Percentiles rank a stretch among this genome's conserved stretches.
phyloP scores from a whole-genome alignment of 1,140 invertebrate genomes.

The Macrosteles quadrilineatus region DNA sequence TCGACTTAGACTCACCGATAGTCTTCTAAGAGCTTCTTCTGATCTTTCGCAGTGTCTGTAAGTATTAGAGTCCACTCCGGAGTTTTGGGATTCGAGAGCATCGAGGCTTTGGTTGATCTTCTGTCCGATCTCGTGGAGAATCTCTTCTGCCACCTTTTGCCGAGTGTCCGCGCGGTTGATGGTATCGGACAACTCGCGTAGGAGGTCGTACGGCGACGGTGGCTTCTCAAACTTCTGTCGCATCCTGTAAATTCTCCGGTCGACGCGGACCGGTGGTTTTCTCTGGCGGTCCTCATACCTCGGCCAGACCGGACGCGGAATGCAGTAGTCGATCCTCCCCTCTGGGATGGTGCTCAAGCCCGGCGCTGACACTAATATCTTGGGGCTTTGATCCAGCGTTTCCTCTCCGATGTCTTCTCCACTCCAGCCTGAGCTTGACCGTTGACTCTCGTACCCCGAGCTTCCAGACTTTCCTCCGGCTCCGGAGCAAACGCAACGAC shows the following conservation, averaged over 20 bases:
- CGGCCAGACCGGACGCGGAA: conserved; percentile 40
- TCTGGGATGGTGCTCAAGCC: conserved; percentile 37
- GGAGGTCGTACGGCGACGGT: conserved; percentile 24
- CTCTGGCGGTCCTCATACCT: conserved; percentile 13
- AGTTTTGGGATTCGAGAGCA: conserved; percentile 14
- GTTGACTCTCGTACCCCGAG: conserved; percentile 39
- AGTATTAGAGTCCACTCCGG: neutral
- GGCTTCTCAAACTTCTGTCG: conserved; percentile 14
- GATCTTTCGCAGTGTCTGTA: too few relatives aligned
- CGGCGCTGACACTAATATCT: neutral
- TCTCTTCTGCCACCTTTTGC: conserved; percentile 23
- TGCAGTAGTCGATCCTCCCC: conserved; percentile 36
- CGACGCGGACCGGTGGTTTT: neutral
- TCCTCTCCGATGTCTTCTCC: conserved; percentile 27
- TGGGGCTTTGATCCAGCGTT: conserved; percentile 24
- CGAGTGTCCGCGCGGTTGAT: conserved; percentile 16
- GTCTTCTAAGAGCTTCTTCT: conserved; percentile 14
- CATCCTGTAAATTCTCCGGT: neutral
- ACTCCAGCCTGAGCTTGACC: conserved; percentile 21
- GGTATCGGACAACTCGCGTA: conserved; percentile 26
- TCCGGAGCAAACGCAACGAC: conserved; percentile 20
- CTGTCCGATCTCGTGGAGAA: conserved; percentile 24
- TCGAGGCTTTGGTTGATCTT: conserved; percentile 30
- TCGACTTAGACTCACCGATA: conserved; percentile 24
- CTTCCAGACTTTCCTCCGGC: conserved; percentile 25